Conservation (phyloP, 2,797 vertebrate species). For the Sciurus carolinensis region DNA sequence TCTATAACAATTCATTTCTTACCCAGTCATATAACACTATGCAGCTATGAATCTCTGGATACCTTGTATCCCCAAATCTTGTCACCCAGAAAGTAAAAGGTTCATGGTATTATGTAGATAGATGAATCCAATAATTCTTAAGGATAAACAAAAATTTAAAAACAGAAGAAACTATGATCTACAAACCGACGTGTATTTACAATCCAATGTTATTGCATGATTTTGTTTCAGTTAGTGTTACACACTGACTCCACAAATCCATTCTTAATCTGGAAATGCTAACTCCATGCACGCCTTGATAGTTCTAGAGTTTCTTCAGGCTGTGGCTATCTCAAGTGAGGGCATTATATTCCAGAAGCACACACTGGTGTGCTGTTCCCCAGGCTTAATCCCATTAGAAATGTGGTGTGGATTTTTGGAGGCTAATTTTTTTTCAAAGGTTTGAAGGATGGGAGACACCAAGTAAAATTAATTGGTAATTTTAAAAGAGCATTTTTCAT, state of each 20-base stretch:
- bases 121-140: neutral
- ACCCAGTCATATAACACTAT: neutral
- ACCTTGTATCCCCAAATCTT: neutral
- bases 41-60: neutral
- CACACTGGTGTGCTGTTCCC: no score
- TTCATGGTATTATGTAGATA: neutral
- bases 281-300: neutral
- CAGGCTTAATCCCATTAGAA: neutral
- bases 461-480: neutral
- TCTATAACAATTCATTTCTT: neutral
- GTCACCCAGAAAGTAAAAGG: neutral
- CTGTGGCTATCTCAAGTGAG: neutral
- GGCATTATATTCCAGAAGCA: neutral
- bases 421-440: neutral
- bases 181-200: neutral
- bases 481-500: constrained; percentile 4
- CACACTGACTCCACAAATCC: neutral
- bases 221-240: neutral
- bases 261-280: neutral
- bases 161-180: neutral
- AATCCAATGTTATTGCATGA: neutral
- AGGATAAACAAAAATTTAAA: neutral
- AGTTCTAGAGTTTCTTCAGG: neutral
- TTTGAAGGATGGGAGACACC: neutral
- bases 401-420: neutral